Percentiles rank a stretch among this genome's conserved stretches.
Evolutionary conservation across 1,140 invertebrate genomes (phyloP).

Genomic region (Drosophila pandora): DNA sequence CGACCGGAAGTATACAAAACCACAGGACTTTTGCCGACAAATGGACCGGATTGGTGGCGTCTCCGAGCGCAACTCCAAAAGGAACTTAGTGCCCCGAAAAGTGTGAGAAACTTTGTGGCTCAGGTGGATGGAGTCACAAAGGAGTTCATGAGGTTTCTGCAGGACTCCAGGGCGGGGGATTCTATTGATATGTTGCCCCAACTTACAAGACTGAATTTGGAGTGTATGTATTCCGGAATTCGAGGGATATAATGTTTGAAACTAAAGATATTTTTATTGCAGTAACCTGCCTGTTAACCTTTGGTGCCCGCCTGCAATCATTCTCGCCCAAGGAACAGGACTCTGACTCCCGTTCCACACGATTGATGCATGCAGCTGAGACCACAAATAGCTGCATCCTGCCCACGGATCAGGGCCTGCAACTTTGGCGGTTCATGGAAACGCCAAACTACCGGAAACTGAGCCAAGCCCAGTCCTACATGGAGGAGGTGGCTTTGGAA

Average conservation of each 20-base stretch:
- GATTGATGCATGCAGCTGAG: slow-evolving; percentile 89
- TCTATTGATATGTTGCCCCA: slow-evolving; percentile 88
- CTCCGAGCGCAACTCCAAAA: slow-evolving; percentile 92
- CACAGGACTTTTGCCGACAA: slow-evolving; percentile 93
- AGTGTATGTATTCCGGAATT: slow-evolving; percentile 85
- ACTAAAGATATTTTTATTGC: neutral
- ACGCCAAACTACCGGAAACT: slow-evolving; percentile 91
- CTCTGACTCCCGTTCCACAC: slow-evolving; percentile 86
- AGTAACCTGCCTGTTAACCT: slow-evolving; percentile 89
- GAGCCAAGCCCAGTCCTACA: slow-evolving; percentile 87
- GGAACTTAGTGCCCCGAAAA: slow-evolving; percentile 89
- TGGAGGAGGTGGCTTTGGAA: slow-evolving; percentile 90
- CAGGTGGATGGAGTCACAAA: slow-evolving; percentile 87
- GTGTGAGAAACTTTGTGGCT: slow-evolving; percentile 87
- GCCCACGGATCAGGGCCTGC: slow-evolving; percentile 90
- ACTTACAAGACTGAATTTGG: slow-evolving; percentile 90
- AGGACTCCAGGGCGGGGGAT: slow-evolving; percentile 1
- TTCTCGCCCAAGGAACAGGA: slow-evolving; percentile 86
- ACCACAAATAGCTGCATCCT: slow-evolving; percentile 88
- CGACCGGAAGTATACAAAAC: slow-evolving; percentile 90
- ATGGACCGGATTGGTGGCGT: slow-evolving; percentile 93
- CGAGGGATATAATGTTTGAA: neutral
- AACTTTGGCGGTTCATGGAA: slow-evolving; percentile 89
- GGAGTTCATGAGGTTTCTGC: slow-evolving; percentile 87
- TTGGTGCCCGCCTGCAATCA: slow-evolving; percentile 88